phyloP scores from a whole-genome alignment of 1,140 invertebrate species.

The Thaumatotibia leucotreta region DNA sequence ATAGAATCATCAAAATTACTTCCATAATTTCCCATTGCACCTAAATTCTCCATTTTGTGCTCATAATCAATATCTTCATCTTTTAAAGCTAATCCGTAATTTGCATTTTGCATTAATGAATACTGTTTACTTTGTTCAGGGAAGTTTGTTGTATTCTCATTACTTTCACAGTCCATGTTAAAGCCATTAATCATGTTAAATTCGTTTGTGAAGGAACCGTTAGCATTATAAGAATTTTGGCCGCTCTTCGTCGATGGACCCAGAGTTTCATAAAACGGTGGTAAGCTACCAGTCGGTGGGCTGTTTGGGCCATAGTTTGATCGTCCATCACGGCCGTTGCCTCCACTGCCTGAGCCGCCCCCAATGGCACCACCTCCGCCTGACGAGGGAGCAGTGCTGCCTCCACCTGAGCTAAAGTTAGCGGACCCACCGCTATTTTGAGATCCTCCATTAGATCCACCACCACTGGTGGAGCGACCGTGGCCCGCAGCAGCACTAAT shows the following conservation, averaged over 20 bases:
- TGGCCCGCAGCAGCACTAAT: conserved; percentile 86
- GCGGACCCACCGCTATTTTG: conserved; percentile 76
- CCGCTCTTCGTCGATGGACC: conserved; percentile 80
- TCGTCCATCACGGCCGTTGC: conserved; percentile 83
- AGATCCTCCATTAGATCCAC: conserved; percentile 70
- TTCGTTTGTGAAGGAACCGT: conserved; percentile 74
- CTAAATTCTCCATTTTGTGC: conserved; percentile 82
- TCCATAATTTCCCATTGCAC: conserved; percentile 79
- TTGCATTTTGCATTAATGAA: conserved; percentile 87
- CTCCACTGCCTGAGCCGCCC: conserved; percentile 81
- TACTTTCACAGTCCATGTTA: conserved; percentile 86
- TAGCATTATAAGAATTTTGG: conserved; percentile 79
- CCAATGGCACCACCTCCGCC: conserved; percentile 78
- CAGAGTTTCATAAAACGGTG: conserved; percentile 90
- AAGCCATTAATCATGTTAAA: conserved; percentile 80
- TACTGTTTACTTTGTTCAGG: conserved; percentile 83
- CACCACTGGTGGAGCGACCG: conserved; percentile 80
- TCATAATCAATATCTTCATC: conserved; percentile 87
- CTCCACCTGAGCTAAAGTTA: conserved; percentile 74
- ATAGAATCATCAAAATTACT: conserved; percentile 85
- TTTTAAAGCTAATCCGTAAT: conserved; percentile 86
- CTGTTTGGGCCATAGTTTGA: conserved; percentile 90
- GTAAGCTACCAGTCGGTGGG: conserved; percentile 87
- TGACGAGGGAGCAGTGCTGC: conserved; percentile 76
- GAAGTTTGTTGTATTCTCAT: conserved; percentile 73